These are phyloP conservation scores for Romanogobio albipinnatus DNA, from an alignment of 2,113 vertebrate genomes.

Conservation along the genomic window DNA sequence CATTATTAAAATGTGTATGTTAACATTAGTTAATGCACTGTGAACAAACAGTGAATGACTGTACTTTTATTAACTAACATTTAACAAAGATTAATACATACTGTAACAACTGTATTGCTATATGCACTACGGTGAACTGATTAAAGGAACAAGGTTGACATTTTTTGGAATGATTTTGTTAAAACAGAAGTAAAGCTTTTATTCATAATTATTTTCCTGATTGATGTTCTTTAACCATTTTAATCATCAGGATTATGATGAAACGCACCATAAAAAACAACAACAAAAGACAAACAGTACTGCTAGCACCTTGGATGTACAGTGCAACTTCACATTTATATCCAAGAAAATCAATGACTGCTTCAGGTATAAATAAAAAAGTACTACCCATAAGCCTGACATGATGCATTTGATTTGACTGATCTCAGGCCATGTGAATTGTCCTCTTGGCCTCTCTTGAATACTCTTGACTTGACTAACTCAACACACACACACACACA, in stretches of 20 bases:
- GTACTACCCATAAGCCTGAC: not conserved
- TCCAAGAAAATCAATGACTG: not conserved
- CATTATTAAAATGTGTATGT: too few relatives aligned
- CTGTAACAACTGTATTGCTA: not conserved
- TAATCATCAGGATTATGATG: not conserved
- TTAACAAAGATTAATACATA: too few relatives aligned
- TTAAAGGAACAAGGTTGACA: not conserved
- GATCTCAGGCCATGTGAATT: not conserved
- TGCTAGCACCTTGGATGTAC: not conserved
- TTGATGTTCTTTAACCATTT: not conserved
- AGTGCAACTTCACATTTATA: not conserved
- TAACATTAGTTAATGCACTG: too few relatives aligned
- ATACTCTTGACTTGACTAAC: conserved; percentile 28
- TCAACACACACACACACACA: conserved; percentile 21
- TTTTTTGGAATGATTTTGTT: not conserved
- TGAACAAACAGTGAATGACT: too few relatives aligned
- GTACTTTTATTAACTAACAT: too few relatives aligned
- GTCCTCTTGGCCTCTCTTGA: conserved; percentile 27
- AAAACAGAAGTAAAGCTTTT: not conserved
- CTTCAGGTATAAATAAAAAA: conserved; percentile 12
- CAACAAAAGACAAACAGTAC: not conserved
- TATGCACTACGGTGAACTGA: not conserved
- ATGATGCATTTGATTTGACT: not conserved
- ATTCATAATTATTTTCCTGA: not conserved
- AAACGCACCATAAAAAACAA: not conserved